Base-by-base conservation (phyloP, 2,888 invertebrate genomes). In the Tachina grossa region DNA sequence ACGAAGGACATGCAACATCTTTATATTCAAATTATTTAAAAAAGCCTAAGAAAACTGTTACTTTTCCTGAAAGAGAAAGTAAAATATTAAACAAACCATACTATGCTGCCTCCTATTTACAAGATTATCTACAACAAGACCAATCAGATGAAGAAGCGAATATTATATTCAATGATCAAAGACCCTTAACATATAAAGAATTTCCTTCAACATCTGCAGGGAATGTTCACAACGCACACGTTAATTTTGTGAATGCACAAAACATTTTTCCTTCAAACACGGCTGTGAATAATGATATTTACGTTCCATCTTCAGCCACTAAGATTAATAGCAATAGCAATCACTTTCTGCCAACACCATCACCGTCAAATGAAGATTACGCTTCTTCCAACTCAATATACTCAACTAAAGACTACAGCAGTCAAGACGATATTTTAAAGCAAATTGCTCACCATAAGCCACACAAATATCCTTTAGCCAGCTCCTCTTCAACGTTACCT, bases 51-150 rank as follows among this genome's bases (percentile, higher is more conserved):
- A 79, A 63, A 5, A 59, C 49, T 5, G 14, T 86, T 1, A n/a
- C 94, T 65, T 94, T 94, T 87, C 94, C 94, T 5, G 93, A 93
- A 77, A 90, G 92, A 31, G 88, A 88, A 16, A 92, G 91, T 0
- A 91, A 90, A 88, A 92, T 92, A 45, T 85, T 93, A 13, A 92
- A 90, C 83, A 88, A 89, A 57, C 91, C 91, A 6, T 88, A 88
- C 49, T 87, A 87, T 81, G 90, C 88, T 4, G 88, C 87, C 79
- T 88, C 87, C 69, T 89, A 88, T 59, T 57, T 71, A 11, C 75
- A 80, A 0, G 41, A 72, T 39, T 63, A 74, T 47, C 13, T 41
- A 8, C 61, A 84, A 43, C 39, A 55, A 11, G 57, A 43, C 13
- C 51, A 69, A 4, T 11, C 39, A 11, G 11, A 75, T 11, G 13